A percentile compares a stretch with the other conserved stretches of the same genome.
These are phyloP conservation scores for Agapornis canus DNA, from an alignment of 2,797 vertebrate genomes.

Conservation along the genomic window DNA sequence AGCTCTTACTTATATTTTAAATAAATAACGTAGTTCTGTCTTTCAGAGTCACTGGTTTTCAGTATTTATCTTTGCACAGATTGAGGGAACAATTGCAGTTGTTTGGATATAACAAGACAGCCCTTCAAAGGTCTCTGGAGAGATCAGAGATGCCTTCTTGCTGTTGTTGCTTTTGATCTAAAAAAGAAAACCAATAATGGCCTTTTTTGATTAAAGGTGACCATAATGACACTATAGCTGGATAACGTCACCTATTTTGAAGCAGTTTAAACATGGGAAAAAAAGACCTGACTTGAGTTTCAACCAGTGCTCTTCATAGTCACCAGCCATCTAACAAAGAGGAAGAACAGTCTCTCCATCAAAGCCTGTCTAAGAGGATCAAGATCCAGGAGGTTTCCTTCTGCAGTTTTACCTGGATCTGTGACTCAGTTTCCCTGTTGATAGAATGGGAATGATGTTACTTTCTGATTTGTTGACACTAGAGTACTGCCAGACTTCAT, in stretches of 20 bases:
- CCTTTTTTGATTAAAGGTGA: not conserved
- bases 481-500: not conserved
- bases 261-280: not conserved
- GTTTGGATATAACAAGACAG: not conserved
- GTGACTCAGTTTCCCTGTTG: slow-evolving; percentile 30
- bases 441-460: not conserved
- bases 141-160: not conserved
- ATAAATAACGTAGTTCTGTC: not conserved
- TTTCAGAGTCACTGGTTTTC: not conserved
- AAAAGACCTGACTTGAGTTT: not conserved
- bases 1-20: not conserved
- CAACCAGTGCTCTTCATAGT: not conserved
- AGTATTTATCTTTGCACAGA: not conserved
- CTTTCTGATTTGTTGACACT: not conserved
- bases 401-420: not conserved
- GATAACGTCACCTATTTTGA: not conserved
- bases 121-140: not conserved
- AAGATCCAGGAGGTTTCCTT: not conserved
- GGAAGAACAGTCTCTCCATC: not conserved
- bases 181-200: not conserved
- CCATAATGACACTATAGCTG: not conserved
- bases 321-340: not conserved
- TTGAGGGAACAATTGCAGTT: not conserved
- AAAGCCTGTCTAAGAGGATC: not conserved
- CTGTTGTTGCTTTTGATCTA: not conserved